Evolutionary conservation across 2,888 invertebrate genomes (phyloP).

Genomic region (Oscheius sp.): DNA sequence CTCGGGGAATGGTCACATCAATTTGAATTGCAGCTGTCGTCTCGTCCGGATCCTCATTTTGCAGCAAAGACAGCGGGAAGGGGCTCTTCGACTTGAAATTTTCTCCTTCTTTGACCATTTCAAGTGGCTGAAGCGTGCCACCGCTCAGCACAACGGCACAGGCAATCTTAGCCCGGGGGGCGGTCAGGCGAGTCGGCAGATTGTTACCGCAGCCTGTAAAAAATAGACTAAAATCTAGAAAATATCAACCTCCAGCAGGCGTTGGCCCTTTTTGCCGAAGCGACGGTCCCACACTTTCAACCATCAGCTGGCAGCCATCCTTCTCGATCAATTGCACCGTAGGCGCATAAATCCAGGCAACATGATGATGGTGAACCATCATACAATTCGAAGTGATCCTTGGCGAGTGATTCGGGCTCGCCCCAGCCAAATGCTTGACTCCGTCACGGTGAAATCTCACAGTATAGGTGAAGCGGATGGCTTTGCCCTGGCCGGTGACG

Average conservation of each 20-base stretch:
- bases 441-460: conserved; percentile 54
- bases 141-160: conserved; percentile 5
- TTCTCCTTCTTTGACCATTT: conserved; percentile 10
- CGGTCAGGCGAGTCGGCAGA: conserved; percentile 5
- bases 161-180: neutral
- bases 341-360: conserved; percentile 46
- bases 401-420: conserved; percentile 26
- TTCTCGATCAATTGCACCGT: conserved; percentile 34
- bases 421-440: conserved; percentile 34
- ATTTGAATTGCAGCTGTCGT: neutral
- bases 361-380: conserved; percentile 45
- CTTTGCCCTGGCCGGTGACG: conserved; percentile 25
- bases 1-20: neutral
- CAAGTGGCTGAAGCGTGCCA: neutral
- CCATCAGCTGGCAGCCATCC: neutral
- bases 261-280: neutral
- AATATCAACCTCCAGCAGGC: neutral
- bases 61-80: neutral
- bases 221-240: neutral
- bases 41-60: neutral
- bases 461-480: conserved; percentile 42
- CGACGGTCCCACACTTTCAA: conserved; percentile 13
- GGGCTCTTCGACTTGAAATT: conserved; percentile 17
- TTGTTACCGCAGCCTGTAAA: conserved; percentile 24
- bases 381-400: conserved; percentile 42